These are phyloP conservation scores for Sebastes wilsoni DNA, from an alignment of 2,797 vertebrate genomes.

Conservation along the genomic window DNA sequence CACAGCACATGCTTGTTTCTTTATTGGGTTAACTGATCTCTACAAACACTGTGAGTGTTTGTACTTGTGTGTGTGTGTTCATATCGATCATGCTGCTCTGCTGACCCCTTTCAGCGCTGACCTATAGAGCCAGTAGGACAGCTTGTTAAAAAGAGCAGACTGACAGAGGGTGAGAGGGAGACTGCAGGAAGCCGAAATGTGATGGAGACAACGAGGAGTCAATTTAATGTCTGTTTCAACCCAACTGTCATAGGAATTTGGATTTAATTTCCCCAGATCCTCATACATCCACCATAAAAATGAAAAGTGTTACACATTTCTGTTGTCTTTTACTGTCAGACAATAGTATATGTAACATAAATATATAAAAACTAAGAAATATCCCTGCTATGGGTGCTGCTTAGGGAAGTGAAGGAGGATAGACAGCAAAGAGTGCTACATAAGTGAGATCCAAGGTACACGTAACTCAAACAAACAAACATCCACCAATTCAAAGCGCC, in stretches of 20 bases:
- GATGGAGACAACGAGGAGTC: neutral
- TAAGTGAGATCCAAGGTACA: neutral
- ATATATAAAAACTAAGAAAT: neutral
- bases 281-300: neutral
- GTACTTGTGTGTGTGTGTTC: neutral
- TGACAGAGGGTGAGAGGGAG: slow-evolving; percentile 2
- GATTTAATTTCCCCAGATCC: neutral
- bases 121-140: slow-evolving; percentile 27
- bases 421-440: neutral
- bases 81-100: slow-evolving; percentile 31
- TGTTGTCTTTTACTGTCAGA: neutral
- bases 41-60: neutral
- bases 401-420: neutral
- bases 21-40: slow-evolving; percentile 35
- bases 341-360: neutral
- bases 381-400: neutral
- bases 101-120: slow-evolving; percentile 54
- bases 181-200: neutral
- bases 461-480: neutral
- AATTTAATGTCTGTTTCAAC: neutral
- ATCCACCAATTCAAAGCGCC: neutral
- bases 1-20: slow-evolving; percentile 24
- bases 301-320: neutral
- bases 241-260: neutral
- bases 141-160: slow-evolving; percentile 34